Conservation (phyloP, 2,113 vertebrate species). For the Carassius auratus region DNA sequence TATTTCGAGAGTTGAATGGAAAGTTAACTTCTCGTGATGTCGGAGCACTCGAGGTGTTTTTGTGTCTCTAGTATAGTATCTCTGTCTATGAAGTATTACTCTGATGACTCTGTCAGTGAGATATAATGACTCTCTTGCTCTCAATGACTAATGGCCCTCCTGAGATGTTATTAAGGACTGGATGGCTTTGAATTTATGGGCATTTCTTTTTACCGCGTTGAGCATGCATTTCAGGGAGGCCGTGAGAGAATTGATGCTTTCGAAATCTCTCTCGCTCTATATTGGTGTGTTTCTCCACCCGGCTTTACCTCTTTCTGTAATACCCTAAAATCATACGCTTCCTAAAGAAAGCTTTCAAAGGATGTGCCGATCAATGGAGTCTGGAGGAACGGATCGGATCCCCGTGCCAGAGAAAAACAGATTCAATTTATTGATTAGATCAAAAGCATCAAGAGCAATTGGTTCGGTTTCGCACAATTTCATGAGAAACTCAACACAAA, state of each 20-base stretch:
- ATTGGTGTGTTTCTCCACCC: not conserved
- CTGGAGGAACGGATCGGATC: not conserved
- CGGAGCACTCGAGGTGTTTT: too few species aligned
- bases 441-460: not conserved
- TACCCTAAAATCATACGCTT: not conserved
- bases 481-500: too few species aligned
- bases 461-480: too few species aligned
- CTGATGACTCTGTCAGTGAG: too few species aligned
- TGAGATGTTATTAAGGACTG: constrained; percentile 22
- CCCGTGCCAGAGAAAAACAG: not conserved
- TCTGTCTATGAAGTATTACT: not conserved
- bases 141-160: constrained; percentile 4
- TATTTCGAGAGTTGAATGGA: not conserved
- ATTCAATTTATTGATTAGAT: constrained; percentile 27
- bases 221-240: not conserved
- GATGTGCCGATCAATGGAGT: not conserved
- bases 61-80: not conserved
- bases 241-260: not conserved
- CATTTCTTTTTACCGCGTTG: not conserved
- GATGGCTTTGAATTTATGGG: constrained; percentile 14
- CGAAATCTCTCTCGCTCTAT: not conserved
- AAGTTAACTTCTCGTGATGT: not conserved
- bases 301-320: not conserved
- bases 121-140: constrained; percentile 8
- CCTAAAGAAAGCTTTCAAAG: not conserved